Evolutionary conservation across 2,797 vertebrate genomes (phyloP).

Genomic region (Sarcophilus harrisii): DNA sequence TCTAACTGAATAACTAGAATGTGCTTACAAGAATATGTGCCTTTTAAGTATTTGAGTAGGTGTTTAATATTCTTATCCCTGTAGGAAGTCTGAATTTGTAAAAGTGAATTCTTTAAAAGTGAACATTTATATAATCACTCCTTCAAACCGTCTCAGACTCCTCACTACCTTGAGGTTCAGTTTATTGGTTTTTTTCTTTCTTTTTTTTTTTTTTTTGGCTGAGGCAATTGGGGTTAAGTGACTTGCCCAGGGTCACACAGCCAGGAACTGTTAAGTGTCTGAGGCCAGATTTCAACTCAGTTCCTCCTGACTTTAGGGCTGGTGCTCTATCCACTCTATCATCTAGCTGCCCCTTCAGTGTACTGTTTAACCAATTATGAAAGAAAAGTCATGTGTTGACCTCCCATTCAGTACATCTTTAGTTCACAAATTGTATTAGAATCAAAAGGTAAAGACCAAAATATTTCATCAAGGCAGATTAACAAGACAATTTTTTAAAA

Average conservation of each 20-base stretch:
- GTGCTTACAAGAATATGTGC: background rate
- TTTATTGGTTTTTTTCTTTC: background rate
- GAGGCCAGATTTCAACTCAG: too few relatives aligned
- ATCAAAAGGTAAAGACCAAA: background rate
- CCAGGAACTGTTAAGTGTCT: too few relatives aligned
- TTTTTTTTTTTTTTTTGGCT: too few relatives aligned
- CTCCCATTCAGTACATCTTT: background rate
- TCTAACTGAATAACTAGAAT: background rate
- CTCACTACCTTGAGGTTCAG: background rate
- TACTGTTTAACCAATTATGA: background rate
- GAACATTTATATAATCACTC: background rate
- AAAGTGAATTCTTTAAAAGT: background rate
- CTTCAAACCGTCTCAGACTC: background rate
- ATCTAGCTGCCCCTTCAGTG: background rate
- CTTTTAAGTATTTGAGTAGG: background rate
- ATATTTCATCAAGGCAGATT: background rate
- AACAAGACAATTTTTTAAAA: background rate
- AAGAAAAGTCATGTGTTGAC: background rate
- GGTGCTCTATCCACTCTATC: too few relatives aligned
- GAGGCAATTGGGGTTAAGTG: too few relatives aligned
- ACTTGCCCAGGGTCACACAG: too few relatives aligned
- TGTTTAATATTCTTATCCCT: background rate
- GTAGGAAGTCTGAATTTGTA: background rate
- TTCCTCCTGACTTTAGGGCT: too few relatives aligned
- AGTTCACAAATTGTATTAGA: background rate